phyloP scores from a whole-genome alignment of 1,140 invertebrate species.

The Zaprionus taronus region DNA sequence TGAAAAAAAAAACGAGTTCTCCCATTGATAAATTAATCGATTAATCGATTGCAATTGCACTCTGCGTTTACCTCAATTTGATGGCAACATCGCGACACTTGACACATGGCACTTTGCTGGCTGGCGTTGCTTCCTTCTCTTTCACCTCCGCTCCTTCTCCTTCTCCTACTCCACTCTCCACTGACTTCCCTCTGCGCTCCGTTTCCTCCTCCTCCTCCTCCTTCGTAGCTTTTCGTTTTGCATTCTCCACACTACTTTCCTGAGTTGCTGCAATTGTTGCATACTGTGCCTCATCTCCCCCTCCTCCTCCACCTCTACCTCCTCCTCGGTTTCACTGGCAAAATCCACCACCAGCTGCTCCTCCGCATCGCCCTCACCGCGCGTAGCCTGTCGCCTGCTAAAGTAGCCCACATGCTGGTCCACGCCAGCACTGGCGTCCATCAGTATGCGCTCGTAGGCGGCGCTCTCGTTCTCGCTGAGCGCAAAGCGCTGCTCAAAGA shows the following conservation, averaged over 20 bases:
- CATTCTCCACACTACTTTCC: background rate
- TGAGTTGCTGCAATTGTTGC: constrained; percentile 46
- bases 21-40: background rate
- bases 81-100: constrained; percentile 79
- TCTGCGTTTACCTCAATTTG: constrained; percentile 69
- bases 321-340: constrained; percentile 65
- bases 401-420: constrained; percentile 80
- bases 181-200: background rate
- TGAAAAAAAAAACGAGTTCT: background rate
- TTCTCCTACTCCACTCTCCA: background rate
- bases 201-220: background rate
- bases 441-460: constrained; percentile 70
- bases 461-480: constrained; percentile 70
- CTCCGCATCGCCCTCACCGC: constrained; percentile 1
- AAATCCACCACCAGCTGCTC: constrained; percentile 67
- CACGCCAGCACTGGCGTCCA: constrained; percentile 67
- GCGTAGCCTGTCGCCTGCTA: constrained; percentile 46
- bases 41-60: background rate
- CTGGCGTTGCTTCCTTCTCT: background rate
- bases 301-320: background rate
- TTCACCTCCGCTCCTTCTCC: background rate
- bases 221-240: constrained; percentile 1
- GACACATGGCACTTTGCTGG: constrained; percentile 71
- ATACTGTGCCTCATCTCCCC: constrained; percentile 34
- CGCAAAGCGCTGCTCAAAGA: constrained; percentile 73